phyloP scores from a whole-genome alignment of 2,797 vertebrate species.

The Holocentrus rufus region DNA sequence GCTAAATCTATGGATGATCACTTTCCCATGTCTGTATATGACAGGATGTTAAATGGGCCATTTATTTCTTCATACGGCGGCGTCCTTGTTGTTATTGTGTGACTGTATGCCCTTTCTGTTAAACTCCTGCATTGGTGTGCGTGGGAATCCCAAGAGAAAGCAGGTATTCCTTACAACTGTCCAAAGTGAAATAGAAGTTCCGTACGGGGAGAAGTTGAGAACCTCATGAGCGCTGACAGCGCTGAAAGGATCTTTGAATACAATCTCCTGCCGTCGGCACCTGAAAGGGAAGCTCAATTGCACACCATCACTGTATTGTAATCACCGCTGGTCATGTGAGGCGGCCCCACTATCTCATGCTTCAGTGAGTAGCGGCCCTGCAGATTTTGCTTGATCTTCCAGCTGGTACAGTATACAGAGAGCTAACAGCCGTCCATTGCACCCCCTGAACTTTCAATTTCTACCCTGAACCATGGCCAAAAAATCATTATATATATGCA shows the following conservation, averaged over 20 bases:
- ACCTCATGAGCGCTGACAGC: slow-evolving; percentile 57
- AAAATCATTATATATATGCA: slow-evolving; percentile 58
- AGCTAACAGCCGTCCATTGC: slow-evolving; percentile 32
- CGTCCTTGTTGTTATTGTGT: slow-evolving; percentile 15
- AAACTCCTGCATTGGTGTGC: slow-evolving; percentile 51
- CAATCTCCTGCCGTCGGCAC: slow-evolving; percentile 51
- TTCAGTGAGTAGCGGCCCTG: slow-evolving; percentile 13
- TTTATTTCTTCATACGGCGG: slow-evolving; percentile 13
- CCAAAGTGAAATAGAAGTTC: slow-evolving; percentile 73
- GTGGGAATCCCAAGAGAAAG: slow-evolving; percentile 62
- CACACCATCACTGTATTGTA: slow-evolving; percentile 44
- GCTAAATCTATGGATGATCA: slow-evolving; percentile 4
- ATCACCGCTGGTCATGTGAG: slow-evolving; percentile 42
- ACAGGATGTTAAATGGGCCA: background rate
- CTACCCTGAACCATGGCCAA: slow-evolving; percentile 29
- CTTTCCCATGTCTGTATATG: too few species aligned
- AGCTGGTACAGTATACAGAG: slow-evolving; percentile 9
- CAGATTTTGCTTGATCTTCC: slow-evolving; percentile 33
- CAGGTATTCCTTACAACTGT: slow-evolving; percentile 69
- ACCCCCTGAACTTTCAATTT: slow-evolving; percentile 53
- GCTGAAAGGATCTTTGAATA: slow-evolving; percentile 46
- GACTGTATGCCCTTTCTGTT: slow-evolving; percentile 61
- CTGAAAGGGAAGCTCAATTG: slow-evolving; percentile 51
- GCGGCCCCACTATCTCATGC: slow-evolving; percentile 37
- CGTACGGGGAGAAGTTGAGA: slow-evolving; percentile 64